Conservation (phyloP, 2,888 invertebrate genomes). For the Listrodromus nycthemerus region DNA sequence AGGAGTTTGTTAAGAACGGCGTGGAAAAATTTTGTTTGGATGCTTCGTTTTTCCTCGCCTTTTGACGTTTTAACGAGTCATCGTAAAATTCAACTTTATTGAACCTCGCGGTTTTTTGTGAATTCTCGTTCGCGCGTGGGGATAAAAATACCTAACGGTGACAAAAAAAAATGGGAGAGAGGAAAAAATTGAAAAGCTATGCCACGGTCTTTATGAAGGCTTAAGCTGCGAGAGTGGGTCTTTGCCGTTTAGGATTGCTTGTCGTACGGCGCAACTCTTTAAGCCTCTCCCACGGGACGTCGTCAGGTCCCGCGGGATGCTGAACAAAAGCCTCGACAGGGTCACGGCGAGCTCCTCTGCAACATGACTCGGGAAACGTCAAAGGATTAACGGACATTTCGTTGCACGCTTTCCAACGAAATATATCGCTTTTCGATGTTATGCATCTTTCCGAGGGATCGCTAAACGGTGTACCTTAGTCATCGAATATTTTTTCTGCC, state of each 20-base stretch:
- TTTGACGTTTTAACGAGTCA: slow-evolving; percentile 60
- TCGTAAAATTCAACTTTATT: slow-evolving; percentile 59
- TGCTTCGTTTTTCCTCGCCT: background rate
- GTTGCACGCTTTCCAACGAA: slow-evolving; percentile 29
- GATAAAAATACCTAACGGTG: slow-evolving; percentile 11
- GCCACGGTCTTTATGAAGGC: slow-evolving; percentile 43
- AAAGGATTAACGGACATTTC: slow-evolving; percentile 78
- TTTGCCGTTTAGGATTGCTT: slow-evolving; percentile 40
- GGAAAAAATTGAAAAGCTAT: slow-evolving; percentile 38
- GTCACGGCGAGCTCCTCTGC: slow-evolving; percentile 37
- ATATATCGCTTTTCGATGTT: slow-evolving; percentile 55
- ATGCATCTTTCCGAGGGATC: slow-evolving; percentile 69
- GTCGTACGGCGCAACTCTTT: slow-evolving; percentile 75
- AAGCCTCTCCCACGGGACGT: slow-evolving; percentile 75
- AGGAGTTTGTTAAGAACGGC: background rate
- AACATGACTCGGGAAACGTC: slow-evolving; percentile 79
- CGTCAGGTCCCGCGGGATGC: slow-evolving; percentile 74
- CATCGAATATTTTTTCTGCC: slow-evolving; percentile 64
- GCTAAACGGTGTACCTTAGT: slow-evolving; percentile 71
- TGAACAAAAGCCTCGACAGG: slow-evolving; percentile 71
- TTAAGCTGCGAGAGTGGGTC: slow-evolving; percentile 41
- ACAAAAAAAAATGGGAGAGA: slow-evolving; percentile 9
- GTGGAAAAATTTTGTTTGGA: background rate
- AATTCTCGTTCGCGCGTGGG: slow-evolving; percentile 32
- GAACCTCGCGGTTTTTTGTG: slow-evolving; percentile 43